Evolutionary conservation across 1,140 invertebrate genomes (phyloP).

Genomic region (Lepidostoma basale): DNA sequence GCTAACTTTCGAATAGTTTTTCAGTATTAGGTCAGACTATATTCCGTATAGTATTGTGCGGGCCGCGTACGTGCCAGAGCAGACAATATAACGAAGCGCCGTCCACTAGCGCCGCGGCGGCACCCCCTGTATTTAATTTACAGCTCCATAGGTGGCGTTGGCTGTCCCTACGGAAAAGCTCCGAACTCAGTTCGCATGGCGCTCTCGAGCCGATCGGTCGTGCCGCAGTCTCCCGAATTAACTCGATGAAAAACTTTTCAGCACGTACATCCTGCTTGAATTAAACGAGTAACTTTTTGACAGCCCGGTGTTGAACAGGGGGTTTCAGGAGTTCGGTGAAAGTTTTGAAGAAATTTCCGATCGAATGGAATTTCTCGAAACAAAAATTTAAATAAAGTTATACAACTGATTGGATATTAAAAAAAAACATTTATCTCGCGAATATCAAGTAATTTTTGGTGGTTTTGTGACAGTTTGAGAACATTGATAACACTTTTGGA

Average conservation of each 20-base stretch:
- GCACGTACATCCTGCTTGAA: background rate
- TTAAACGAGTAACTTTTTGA: background rate
- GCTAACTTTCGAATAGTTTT: too few relatives aligned
- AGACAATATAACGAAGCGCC: too few relatives aligned
- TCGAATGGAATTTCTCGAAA: background rate
- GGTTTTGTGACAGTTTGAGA: too few relatives aligned
- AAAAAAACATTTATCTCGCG: too few relatives aligned
- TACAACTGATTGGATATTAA: too few relatives aligned
- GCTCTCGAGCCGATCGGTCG: background rate
- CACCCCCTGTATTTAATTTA: background rate
- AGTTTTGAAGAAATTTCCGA: background rate
- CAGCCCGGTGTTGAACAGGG: background rate
- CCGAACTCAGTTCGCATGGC: constrained; percentile 1
- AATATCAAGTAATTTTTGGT: too few relatives aligned
- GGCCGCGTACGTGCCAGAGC: too few relatives aligned
- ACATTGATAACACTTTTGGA: too few relatives aligned
- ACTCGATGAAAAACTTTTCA: constrained; percentile 8
- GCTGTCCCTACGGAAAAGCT: constrained; percentile 8
- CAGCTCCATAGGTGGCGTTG: background rate
- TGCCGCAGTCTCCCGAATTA: background rate
- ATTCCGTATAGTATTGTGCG: too few relatives aligned
- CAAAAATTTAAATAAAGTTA: too few relatives aligned
- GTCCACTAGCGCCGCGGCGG: constrained; percentile 5
- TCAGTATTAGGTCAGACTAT: too few relatives aligned
- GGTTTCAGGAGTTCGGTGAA: background rate